These are phyloP conservation scores for Thymallus thymallus DNA, from an alignment of 2,113 vertebrate species.

Conservation along the genomic window DNA sequence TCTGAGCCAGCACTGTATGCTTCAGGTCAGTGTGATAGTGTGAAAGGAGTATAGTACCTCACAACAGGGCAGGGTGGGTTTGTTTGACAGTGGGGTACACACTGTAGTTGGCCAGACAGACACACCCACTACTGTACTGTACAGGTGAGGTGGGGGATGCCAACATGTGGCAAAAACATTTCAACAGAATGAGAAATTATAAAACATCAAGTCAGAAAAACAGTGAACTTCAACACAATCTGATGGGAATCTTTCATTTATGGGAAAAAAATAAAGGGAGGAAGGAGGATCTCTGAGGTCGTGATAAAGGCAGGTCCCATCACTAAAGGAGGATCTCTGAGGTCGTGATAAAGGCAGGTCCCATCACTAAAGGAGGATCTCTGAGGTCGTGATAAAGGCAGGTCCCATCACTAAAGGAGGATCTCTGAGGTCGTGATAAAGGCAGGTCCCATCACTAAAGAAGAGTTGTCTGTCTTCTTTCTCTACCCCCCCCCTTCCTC, in stretches of 20 bases:
- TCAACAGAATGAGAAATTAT: neutral
- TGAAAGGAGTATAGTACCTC: neutral
- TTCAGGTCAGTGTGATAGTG: no score
- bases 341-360: neutral
- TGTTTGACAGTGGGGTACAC: conserved; percentile 10
- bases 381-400: neutral
- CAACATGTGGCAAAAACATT: neutral
- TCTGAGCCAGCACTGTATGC: no score
- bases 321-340: no score
- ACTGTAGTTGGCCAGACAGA: conserved; percentile 9
- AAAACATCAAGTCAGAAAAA: conserved; percentile 1
- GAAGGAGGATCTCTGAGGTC: neutral
- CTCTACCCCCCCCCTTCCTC: conserved; percentile 11
- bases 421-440: conserved; percentile 11
- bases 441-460: no score
- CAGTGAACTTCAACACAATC: neutral
- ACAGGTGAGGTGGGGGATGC: conserved; percentile 14
- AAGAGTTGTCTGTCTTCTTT: neutral
- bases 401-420: neutral
- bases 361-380: neutral
- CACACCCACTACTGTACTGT: no score
- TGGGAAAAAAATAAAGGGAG: neutral
- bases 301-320: neutral
- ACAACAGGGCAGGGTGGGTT: neutral
- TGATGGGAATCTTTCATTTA: neutral